Evolutionary conservation across 2,797 vertebrate species (phyloP).

Genomic region (Halcyon smyrnensis): DNA sequence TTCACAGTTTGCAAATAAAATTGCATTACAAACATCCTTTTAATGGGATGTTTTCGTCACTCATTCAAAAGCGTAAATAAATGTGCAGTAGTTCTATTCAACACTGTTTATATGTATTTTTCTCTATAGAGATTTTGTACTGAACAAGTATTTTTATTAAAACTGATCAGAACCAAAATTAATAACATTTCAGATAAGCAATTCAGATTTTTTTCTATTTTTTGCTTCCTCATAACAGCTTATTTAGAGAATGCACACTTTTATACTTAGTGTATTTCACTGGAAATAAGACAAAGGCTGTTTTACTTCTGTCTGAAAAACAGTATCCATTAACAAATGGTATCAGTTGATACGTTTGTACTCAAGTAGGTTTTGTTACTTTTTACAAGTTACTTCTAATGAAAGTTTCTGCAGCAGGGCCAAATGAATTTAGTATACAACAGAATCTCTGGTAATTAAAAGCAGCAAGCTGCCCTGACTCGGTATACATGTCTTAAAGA

Average conservation of each 20-base stretch:
- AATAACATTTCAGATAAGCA: background rate
- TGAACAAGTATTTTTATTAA: background rate
- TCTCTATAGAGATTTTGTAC: background rate
- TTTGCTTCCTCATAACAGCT: background rate
- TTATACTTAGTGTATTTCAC: background rate
- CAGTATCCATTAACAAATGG: fast-evolving
- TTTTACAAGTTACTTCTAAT: background rate
- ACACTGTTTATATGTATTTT: background rate
- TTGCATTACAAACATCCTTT: background rate
- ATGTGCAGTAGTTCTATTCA: background rate
- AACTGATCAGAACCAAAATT: background rate
- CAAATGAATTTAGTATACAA: too few relatives aligned
- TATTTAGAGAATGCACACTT: background rate
- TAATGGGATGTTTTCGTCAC: background rate
- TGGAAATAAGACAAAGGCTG: background rate
- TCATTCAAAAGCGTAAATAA: background rate
- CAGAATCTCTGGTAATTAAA: background rate
- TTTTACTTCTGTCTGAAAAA: background rate
- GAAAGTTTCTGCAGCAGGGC: background rate
- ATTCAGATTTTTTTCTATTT: background rate
- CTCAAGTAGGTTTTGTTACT: background rate
- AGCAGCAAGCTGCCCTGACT: background rate
- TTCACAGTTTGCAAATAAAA: background rate
- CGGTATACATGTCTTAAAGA: background rate
- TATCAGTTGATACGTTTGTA: background rate